Conservation (phyloP, 1,140 invertebrate genomes). For the Saxidomus purpurata region DNA sequence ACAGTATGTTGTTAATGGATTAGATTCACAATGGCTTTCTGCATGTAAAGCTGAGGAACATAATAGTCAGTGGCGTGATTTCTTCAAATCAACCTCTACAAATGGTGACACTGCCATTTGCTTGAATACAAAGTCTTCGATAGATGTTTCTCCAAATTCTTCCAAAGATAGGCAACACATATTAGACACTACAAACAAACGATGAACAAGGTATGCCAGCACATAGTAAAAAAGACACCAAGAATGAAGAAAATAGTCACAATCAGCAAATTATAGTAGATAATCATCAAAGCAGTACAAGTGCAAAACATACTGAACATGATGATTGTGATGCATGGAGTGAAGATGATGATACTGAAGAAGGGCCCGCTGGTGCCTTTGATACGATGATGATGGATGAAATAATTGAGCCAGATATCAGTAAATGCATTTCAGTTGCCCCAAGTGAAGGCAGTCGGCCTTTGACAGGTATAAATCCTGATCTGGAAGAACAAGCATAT, state of each 20-base stretch:
- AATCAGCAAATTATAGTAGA: background rate
- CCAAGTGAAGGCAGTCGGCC: slow-evolving; percentile 34
- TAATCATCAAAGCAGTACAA: background rate
- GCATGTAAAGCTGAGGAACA: background rate
- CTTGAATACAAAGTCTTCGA: background rate
- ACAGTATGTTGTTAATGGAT: slow-evolving; percentile 40
- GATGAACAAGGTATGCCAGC: background rate
- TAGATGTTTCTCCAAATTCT: background rate
- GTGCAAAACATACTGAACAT: slow-evolving; percentile 20
- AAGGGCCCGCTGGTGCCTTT: background rate
- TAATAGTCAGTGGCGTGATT: background rate
- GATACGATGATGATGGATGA: slow-evolving; percentile 30
- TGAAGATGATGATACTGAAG: slow-evolving; percentile 20
- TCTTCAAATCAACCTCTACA: background rate
- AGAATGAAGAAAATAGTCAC: background rate
- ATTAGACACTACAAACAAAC: background rate
- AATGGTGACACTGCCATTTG: background rate
- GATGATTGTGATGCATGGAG: too few relatives aligned
- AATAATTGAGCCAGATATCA: background rate
- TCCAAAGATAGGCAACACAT: background rate
- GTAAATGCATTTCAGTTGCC: background rate
- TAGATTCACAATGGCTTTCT: slow-evolving; percentile 44
- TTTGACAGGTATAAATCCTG: background rate
- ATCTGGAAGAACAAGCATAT: slow-evolving; percentile 14
- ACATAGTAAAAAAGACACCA: background rate